These are phyloP conservation scores for Platycercus adscitus DNA, from an alignment of 2,113 vertebrate species.

Conservation along the genomic window DNA sequence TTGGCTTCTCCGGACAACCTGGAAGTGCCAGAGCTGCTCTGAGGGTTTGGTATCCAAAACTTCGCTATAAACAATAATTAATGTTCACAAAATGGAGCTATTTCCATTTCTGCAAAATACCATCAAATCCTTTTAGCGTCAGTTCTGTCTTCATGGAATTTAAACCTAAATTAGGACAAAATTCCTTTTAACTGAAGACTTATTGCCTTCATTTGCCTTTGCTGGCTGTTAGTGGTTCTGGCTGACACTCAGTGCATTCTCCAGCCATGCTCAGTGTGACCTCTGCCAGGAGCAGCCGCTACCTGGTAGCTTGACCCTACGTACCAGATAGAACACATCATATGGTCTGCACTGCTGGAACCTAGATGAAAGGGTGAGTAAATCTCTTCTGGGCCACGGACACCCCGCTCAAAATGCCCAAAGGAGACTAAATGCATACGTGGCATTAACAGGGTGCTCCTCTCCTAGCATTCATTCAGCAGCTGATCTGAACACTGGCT, in stretches of 20 bases:
- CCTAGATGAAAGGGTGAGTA: slow-evolving; percentile 25
- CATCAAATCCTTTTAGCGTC: not conserved
- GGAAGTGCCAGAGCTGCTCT: not conserved
- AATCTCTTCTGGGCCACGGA: not conserved
- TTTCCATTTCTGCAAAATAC: slow-evolving; percentile 39
- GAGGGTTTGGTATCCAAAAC: slow-evolving; percentile 50
- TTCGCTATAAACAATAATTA: slow-evolving; percentile 29
- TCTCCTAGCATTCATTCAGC: not conserved
- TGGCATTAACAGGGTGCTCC: not conserved
- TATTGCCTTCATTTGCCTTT: not conserved
- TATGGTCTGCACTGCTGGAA: slow-evolving; percentile 48
- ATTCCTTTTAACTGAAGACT: not conserved
- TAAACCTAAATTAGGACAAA: slow-evolving; percentile 54
- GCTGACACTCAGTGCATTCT: not conserved
- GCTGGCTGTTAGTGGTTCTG: not conserved
- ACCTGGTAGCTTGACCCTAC: not conserved
- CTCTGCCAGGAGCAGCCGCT: not conserved
- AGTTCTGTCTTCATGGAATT: slow-evolving; percentile 7
- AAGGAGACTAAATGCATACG: not conserved
- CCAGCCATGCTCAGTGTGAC: not conserved
- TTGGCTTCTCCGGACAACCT: not conserved
- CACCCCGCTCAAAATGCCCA: not conserved
- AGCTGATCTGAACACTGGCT: not conserved
- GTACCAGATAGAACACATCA: not conserved
- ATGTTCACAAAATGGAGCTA: slow-evolving; percentile 23